phyloP scores from a whole-genome alignment of 1,140 invertebrate species.

The Laodelphax striatellus region DNA sequence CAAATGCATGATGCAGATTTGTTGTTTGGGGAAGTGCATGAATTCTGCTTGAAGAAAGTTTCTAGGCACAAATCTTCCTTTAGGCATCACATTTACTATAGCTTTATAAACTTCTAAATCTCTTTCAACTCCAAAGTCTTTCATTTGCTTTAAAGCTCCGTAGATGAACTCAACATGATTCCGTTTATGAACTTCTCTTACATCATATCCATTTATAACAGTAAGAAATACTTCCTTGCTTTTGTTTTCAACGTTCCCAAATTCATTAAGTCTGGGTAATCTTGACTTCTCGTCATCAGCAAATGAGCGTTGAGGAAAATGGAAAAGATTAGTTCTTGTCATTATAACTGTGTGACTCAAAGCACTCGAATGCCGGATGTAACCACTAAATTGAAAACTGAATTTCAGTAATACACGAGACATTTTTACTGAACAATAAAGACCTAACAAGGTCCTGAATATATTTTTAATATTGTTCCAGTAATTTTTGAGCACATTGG shows the following conservation, averaged over 20 bases:
- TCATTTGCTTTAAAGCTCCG: conserved; percentile 74
- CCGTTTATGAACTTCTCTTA: conserved; percentile 42
- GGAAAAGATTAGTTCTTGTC: too few relatives aligned
- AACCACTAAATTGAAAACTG: too few relatives aligned
- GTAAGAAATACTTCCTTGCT: conserved; percentile 61
- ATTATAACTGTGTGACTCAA: too few relatives aligned
- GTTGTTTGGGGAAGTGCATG: conserved; percentile 89
- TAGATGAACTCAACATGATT: conserved; percentile 92
- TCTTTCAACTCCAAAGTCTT: conserved; percentile 78
- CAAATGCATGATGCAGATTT: conserved; percentile 77
- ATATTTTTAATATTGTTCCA: too few relatives aligned
- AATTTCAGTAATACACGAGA: too few relatives aligned
- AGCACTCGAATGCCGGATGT: too few relatives aligned
- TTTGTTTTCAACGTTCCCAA: conserved; percentile 40
- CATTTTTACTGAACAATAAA: too few relatives aligned
- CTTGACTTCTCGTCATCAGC: background rate
- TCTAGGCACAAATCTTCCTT: conserved; percentile 72
- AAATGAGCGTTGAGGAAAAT: too few relatives aligned
- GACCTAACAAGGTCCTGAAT: too few relatives aligned
- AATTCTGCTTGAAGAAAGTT: conserved; percentile 78
- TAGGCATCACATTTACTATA: conserved; percentile 83
- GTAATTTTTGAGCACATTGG: too few relatives aligned
- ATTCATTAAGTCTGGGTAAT: conserved; percentile 11
- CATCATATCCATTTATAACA: conserved; percentile 58
- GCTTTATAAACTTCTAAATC: conserved; percentile 88